Base-by-base conservation (phyloP, 2,888 invertebrate species). In the Yponomeuta plumbellus region DNA sequence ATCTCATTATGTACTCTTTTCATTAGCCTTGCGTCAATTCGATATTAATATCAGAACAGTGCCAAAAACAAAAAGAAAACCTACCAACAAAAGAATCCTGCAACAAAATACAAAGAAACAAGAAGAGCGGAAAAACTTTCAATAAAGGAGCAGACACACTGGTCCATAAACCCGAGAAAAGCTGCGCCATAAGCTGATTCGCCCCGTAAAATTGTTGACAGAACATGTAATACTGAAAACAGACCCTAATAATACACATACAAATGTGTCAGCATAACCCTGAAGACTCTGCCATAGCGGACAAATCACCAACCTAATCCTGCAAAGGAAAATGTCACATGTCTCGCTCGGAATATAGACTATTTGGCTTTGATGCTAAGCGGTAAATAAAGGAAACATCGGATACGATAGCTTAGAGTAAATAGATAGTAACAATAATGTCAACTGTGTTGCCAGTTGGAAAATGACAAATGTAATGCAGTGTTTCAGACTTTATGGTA, bases 181-280 rank as follows among this genome's bases (percentile, higher is more conserved):
- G 64, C 13, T 52, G 44, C 44, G 34, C 62, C 21, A 68, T 65
- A 67, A 69, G 68, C 66, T 69, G 68, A 70, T 59, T 64, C 67
- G 22, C 69, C 70, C 69, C 69, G 71, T 71, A 74, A 71, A 75
- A 73, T 74, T 73, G 71, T 73, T 73, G 70, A 73, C 73, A 73
- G 76, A 68, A 69, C 77, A 76, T 73, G 73, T 76, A 75, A 77
- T 76, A 75, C 76, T 74, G 76, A 75, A 75, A 76, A 77, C 75
- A 76, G 71, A 74, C 71, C 76, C 74, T 75, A 75, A 76, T 77
- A 77, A 76, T 71, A 73, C 71, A 75, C 72, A 74, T 69, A 72
- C 69, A 70, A 75, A 77, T 76, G 80, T 76, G 80, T 83, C 82
- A 83, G 82, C 81, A 77, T 69, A 75, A 73, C 74, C 78, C 73